Base-by-base conservation (phyloP, 1,140 invertebrate species). In the Zelostemma sp. region DNA sequence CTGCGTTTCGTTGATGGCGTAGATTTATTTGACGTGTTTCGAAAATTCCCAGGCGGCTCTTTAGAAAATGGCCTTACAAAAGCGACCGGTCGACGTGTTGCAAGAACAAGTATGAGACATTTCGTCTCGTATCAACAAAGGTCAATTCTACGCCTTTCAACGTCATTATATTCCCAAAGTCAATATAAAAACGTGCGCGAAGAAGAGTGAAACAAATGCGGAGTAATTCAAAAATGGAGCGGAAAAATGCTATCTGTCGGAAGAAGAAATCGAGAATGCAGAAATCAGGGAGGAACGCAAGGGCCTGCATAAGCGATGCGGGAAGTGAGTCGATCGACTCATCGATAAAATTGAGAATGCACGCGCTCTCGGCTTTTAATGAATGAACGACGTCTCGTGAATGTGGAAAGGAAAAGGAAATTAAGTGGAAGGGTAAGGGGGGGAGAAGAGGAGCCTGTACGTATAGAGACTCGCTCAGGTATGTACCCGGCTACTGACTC, bases 291-390 rank as follows among this genome's bases (percentile, higher is more conserved):
- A 45, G 41, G 14, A 31, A 46, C 31, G 46, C 43, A 33, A 31
- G 19, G 50, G 38, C 16, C 56, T 49, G 56, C 45, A 49, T 49
- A 50, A 58, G 55, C 55, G 40, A 61, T 53, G 58, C 51, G 48
- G 50, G 50, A 53, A 51, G 57, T 59, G 61, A 68, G 58, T 74
- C 60, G 71, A 80, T 81, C 76, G 73, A 51, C 47, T 62, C 67
- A 71, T 78, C 75, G 77, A 80, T 82, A 79, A 82, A 80, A 81
- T 81, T 80, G 71, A 72, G 73, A 80, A 77, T 75, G 74, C 74
- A 70, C 66, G 69, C 73, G 55, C 56, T 71, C 54, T 58, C 46
- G 45, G 43, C 61, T 65, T 74, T 72, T 74, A 80, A 82, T 80
- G 79, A 83, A 83, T 83, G 78, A 81, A 80, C 57, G 68, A 67